Percentiles rank a stretch among this genome's conserved stretches.
Evolutionary conservation across 2,113 vertebrate genomes (phyloP).

Genomic region (Rousettus leschenaultii): DNA sequence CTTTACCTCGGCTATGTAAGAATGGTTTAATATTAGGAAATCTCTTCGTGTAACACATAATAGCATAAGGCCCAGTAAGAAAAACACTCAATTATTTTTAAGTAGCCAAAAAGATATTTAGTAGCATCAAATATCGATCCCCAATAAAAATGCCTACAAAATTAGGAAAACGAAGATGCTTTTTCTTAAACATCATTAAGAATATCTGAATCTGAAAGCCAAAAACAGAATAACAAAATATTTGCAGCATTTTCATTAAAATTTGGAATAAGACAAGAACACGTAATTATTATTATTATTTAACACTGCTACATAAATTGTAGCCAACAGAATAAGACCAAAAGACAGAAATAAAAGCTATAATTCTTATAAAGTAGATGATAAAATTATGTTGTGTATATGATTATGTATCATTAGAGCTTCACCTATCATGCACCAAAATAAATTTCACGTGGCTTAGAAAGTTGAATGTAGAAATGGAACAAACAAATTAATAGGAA

Average conservation of each 20-base stretch:
- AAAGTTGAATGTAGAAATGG: not conserved
- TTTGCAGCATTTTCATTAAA: not conserved
- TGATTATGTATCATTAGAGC: not conserved
- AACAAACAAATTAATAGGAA: not conserved
- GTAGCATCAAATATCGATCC: not conserved
- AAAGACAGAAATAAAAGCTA: not conserved
- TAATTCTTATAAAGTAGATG: not conserved
- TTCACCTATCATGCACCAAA: not conserved
- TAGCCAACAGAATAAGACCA: not conserved
- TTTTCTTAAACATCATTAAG: not conserved
- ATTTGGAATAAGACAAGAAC: not conserved
- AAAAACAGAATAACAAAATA: not conserved
- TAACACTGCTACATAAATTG: not conserved
- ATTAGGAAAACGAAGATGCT: not conserved
- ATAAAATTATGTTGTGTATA: not conserved
- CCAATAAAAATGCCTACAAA: not conserved
- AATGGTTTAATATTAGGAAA: not conserved
- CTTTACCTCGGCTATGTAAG: not conserved
- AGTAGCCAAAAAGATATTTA: not conserved
- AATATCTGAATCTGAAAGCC: not conserved
- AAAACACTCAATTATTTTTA: not conserved
- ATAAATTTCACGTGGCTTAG: conserved; percentile 5
- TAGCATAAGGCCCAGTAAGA: not conserved
- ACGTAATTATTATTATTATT: not conserved
- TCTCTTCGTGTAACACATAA: not conserved